Percentiles rank a stretch among this genome's conserved stretches.
Conservation (phyloP, 2,113 vertebrate species). For the Tretioscincus oriximinensis region DNA sequence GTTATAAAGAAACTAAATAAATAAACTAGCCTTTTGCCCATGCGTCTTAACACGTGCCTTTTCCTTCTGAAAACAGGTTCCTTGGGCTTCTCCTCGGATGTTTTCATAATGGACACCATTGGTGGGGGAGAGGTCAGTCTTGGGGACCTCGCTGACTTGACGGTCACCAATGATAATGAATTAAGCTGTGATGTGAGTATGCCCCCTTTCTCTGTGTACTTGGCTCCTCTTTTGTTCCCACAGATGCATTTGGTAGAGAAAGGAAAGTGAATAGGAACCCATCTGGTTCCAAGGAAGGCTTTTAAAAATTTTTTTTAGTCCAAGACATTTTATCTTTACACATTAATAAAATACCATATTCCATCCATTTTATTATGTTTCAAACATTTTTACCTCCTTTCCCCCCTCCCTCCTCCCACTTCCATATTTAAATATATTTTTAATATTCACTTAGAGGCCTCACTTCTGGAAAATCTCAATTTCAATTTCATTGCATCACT, state of each 20-base stretch:
- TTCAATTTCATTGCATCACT: no score
- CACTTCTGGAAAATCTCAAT: no score
- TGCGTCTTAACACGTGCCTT: neutral
- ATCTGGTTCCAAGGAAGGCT: neutral
- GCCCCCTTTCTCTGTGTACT: neutral
- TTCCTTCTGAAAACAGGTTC: slow-evolving; percentile 70
- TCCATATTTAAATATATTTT: no score
- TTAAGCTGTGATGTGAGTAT: slow-evolving; percentile 87
- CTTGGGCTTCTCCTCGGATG: slow-evolving; percentile 87
- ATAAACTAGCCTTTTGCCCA: no score
- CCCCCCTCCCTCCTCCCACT: no score
- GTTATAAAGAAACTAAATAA: no score
- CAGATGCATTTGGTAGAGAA: neutral
- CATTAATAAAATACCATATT: no score
- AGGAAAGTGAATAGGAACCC: neutral
- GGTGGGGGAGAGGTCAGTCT: slow-evolving; percentile 88
- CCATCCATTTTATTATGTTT: no score
- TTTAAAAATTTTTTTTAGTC: no score
- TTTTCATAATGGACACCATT: slow-evolving; percentile 89
- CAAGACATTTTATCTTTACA: no score
- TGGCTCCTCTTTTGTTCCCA: neutral
- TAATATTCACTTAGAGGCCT: no score
- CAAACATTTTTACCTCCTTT: no score
- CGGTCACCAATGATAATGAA: slow-evolving; percentile 91
- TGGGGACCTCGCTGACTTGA: slow-evolving; percentile 91